Conservation (phyloP, 2,797 vertebrate species). For the Allobates femoralis region DNA sequence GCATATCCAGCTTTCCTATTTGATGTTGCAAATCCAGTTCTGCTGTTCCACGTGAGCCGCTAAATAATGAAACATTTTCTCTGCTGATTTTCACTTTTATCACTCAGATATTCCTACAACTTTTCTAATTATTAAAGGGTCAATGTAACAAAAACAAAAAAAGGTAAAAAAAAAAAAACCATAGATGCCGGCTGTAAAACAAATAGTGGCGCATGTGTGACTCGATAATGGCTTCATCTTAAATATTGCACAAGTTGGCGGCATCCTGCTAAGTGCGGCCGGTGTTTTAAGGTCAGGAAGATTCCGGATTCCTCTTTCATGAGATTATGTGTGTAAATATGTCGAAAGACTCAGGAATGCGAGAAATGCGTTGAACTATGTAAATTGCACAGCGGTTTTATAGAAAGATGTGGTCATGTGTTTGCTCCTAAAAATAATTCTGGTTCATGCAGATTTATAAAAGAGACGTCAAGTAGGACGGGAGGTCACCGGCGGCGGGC, state of each 20-base stretch:
- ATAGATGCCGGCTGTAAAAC: not conserved
- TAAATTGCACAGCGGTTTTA: conserved; percentile 33
- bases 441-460: conserved; percentile 34
- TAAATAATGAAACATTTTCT: not conserved
- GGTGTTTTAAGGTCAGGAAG: conserved; percentile 52
- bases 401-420: not conserved
- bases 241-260: not conserved
- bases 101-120: not conserved
- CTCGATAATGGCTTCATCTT: not conserved
- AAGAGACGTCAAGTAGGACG: conserved; percentile 15
- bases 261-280: conserved; percentile 8
- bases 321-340: conserved; percentile 55
- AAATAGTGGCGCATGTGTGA: not conserved
- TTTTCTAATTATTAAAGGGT: not conserved
- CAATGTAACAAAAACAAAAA: not conserved
- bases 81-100: not conserved
- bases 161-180: not conserved
- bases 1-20: no score
- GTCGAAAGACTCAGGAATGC: conserved; percentile 58
- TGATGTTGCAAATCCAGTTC: no score
- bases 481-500: conserved; percentile 30
- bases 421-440: conserved; percentile 34
- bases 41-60: not conserved
- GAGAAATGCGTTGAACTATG: conserved; percentile 52
- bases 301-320: conserved; percentile 39